These are phyloP conservation scores for Lepisosteus oculatus DNA, from an alignment of 2,113 vertebrate genomes.

Conservation along the genomic window DNA sequence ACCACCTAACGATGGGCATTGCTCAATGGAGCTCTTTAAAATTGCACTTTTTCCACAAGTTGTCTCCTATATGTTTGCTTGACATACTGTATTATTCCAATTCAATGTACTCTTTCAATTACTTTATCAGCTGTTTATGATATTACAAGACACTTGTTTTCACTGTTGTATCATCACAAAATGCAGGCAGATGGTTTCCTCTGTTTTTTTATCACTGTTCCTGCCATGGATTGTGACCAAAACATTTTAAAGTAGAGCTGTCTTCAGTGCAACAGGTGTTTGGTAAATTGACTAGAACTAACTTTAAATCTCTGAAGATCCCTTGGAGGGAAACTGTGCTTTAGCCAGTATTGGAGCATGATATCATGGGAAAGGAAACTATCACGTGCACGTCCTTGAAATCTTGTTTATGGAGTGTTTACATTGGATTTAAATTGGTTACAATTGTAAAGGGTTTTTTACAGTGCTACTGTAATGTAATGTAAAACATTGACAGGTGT, in stretches of 20 bases:
- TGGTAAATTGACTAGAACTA: constrained; percentile 5
- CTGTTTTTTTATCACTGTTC: neutral
- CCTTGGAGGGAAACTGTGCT: constrained; percentile 26
- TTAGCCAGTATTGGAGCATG: constrained; percentile 41
- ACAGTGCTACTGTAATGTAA: no score
- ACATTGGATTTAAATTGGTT: constrained; percentile 24
- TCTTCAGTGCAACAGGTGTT: constrained; percentile 29
- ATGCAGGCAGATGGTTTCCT: constrained; percentile 2
- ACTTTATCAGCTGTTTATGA: neutral
- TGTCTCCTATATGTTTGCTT: neutral
- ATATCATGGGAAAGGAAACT: constrained; percentile 57
- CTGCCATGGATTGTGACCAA: neutral
- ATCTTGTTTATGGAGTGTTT: constrained; percentile 36
- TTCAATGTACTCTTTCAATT: neutral
- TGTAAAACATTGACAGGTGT: no score
- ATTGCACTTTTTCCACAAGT: no score
- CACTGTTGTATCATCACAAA: no score
- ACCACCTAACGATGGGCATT: no score
- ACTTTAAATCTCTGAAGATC: constrained; percentile 19
- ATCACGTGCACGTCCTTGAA: constrained; percentile 27
- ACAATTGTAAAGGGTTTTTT: neutral
- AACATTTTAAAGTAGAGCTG: constrained; percentile 4
- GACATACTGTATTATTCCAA: neutral
- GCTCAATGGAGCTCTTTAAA: no score
- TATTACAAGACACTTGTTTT: neutral